Base-by-base conservation (phyloP, 2,797 vertebrate species). In the Prionace glauca region DNA sequence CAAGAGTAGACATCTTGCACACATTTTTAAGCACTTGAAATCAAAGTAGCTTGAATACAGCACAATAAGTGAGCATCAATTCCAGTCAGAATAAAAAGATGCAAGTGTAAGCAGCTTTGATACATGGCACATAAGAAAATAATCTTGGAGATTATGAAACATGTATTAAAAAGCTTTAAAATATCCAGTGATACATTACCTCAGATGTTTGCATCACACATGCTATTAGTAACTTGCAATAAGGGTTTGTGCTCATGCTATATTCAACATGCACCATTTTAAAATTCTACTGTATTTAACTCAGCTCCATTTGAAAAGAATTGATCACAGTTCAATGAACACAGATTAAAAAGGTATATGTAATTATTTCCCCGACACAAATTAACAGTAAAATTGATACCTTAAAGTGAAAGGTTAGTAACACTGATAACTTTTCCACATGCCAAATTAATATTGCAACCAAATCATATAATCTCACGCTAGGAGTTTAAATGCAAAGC, bases 151-250 rank as follows among this genome's bases (percentile, higher is more conserved):
- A 87, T 87, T 56, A 41, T 8, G 32, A 62, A 26, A 32, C 50
- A 12, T 18, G 24, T 60, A 60, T 29, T 60, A 62, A 62, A 90
- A 56, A 50, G 50, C 86, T 56, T 87, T 87, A 29, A 87, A 87
- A 90, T 60, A 90, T 18, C 56, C 56, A 90, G 29, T 32, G 29
- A 10, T 29, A 88, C 22, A 4, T 56, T 41, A 69, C 3, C 18
- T 69, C 67, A 84, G 36, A 87, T 9, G 24, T 87, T 87, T 87
- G 26, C 20, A 87, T 96, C 97, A 98, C 11, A 98, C 97, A 94
- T 97, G 96, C 96, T 97, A 96, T 96, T 97, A 95, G 77, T 97
- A 97, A 96, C 96, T 97, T 96, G 95, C 95, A 88, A 60, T 60
- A 88, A 60, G 26, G 50, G 56, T 29, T 69, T 45, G 5, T 93